Evolutionary conservation across 2,888 invertebrate species (phyloP).

Genomic region (Matsumyia berberina): DNA sequence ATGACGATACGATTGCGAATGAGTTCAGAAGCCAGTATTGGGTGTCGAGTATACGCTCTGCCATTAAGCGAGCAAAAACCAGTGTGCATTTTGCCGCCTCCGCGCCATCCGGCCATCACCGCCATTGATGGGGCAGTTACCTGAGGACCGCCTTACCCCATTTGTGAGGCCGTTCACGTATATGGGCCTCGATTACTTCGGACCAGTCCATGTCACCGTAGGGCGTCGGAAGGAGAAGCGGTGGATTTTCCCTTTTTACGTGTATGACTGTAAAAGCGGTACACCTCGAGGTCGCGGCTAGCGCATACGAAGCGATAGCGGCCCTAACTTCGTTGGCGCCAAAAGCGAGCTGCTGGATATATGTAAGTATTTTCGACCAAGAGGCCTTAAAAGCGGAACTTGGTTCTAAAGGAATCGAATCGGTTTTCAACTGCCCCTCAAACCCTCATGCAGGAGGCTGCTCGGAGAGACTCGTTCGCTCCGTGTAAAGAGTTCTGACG

Average conservation of each 20-base stretch:
- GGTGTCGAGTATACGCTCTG: neutral
- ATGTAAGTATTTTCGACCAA: no score
- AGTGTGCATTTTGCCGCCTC: neutral
- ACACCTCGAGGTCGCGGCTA: conserved; percentile 20
- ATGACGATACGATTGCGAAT: neutral
- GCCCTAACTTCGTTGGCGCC: no score
- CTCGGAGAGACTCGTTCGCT: no score
- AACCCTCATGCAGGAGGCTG: no score
- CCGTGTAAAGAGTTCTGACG: no score
- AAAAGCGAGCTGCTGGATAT: no score
- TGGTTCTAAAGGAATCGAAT: no score
- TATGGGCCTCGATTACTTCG: neutral
- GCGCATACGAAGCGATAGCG: no score
- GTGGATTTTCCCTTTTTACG: neutral
- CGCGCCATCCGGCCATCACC: neutral
- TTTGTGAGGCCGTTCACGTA: neutral
- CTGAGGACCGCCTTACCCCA: neutral
- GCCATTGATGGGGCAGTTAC: conserved; percentile 1
- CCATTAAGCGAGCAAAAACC: neutral
- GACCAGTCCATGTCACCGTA: neutral
- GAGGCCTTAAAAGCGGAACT: neutral
- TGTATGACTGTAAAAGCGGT: conserved; percentile 51
- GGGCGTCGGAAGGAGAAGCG: no score
- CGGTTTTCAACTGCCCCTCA: no score
- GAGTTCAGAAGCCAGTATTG: neutral